Evolutionary conservation across 2,888 invertebrate genomes (phyloP).

Genomic region (Chalcis sispes): DNA sequence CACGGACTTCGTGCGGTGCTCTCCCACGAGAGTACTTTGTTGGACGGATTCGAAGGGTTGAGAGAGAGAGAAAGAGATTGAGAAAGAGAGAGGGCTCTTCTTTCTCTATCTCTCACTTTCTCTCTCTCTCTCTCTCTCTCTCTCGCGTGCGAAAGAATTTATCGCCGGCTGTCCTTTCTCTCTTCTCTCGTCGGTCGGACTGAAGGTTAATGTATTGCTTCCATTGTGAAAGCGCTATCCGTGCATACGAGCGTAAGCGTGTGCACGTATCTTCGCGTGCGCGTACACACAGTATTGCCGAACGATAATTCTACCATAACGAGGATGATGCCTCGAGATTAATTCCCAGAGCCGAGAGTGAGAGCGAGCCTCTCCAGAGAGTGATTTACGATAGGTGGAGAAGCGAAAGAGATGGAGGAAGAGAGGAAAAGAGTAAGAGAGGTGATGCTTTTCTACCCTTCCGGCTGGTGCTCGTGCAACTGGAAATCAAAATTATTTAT

Average conservation of each 20-base stretch:
- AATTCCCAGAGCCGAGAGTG: conserved; percentile 18
- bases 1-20: conserved; percentile 31
- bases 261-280: conserved; percentile 1
- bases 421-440: neutral
- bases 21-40: conserved; percentile 40
- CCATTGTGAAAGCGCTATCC: too few relatives aligned
- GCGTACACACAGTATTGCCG: conserved; percentile 47
- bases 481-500: conserved; percentile 50
- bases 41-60: conserved; percentile 16
- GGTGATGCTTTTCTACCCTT: neutral
- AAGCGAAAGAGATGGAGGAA: neutral
- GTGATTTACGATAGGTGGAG: conserved; percentile 24
- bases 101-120: conserved; percentile 32
- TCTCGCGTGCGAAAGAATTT: conserved; percentile 35
- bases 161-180: conserved; percentile 45
- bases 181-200: conserved; percentile 7
- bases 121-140: conserved; percentile 29
- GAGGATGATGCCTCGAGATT: conserved; percentile 48
- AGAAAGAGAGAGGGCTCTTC: neutral
- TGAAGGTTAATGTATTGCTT: conserved; percentile 37
- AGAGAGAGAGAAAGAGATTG: neutral
- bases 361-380: conserved; percentile 2
- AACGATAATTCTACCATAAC: conserved; percentile 49
- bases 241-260: too few relatives aligned
- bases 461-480: neutral